Evolutionary conservation across 2,888 invertebrate genomes (phyloP), one percentile per base, ranked within the genome.

Genomic region (Sminthurides aquaticus): DNA sequence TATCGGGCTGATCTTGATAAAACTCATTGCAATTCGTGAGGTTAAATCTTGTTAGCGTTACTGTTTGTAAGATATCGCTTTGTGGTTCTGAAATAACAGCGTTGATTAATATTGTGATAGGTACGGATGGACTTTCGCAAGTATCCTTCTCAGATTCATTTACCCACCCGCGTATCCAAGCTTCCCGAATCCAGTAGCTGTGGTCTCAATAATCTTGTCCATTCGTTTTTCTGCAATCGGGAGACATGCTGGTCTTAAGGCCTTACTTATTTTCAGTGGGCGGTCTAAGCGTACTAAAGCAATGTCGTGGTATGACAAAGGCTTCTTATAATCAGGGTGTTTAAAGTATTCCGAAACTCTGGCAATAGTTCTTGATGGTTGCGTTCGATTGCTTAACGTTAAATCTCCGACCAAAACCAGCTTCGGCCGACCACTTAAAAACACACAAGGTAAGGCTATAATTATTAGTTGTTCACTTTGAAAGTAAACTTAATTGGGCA

Each of bases 31-130:
- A 74, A 1, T 65, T 67, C 18, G 57, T 66, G 15, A 22, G n/a
- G 48, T 49, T 64, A 61, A 60, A 70, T 18, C 65, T 29, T 15
- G 61, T 67, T 18, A 74, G 56, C 25, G 69, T 66, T 5, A 68
- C 70, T 0, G 65, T 64, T 66, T 70, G 72, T 34, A 72, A 55
- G 0, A 49, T 62, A 20, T 69, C 67, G 43, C 68, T 66, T 24
- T 65, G 68, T 48, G 59, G 63, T 25, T 68, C 69, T 70, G 60
- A 24, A 62, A 62, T 20, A 28, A 49, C 29, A 49, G n/a, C 43
- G 15, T 34, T 18, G 5, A 52, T 52, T 20, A 52, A 20, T 20
- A 5, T 20, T 52, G 15, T 18, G 52, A 8, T 52, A 52, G 20
- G 15, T 52, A 15, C 5, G 20, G 18, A n/a, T n/a, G n/a, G n/a